Base-by-base conservation (phyloP, 2,888 invertebrate species). In the Idaea dimidiata region DNA sequence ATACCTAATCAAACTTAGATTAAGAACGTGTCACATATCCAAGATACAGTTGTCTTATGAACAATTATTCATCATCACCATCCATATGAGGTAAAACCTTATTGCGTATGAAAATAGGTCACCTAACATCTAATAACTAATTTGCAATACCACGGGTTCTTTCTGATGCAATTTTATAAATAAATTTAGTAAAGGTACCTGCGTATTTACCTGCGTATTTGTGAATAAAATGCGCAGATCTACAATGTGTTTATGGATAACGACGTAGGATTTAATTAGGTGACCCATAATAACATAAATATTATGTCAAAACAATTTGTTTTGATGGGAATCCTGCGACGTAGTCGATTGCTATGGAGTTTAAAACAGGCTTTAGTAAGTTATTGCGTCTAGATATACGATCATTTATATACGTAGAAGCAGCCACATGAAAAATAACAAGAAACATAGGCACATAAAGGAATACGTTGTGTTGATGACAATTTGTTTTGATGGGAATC, bases 181-280 rank as follows among this genome's bases (percentile, higher is more conserved):
- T 43, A 43, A 43, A 10, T 43, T 43, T 43, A 43, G 43, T 43
- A 43, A 43, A 10, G 5, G 24, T 24, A 24, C n/a, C n/a, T n/a
- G n/a, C n/a, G n/a, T 24, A 24, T 5, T 5, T 24, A 24, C 24
- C 24, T 24, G 24, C 24, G 43, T 43, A 8, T 43, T 43, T 43
- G 43, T 33, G 43, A 54, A 64, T 58, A 62, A 63, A 67, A 68
- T 65, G 71, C 68, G 69, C 66, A 66, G 55, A 57, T 33, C 53
- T 61, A 66, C 58, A 58, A 66, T 66, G 58, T 63, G 64, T 56
- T 17, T 62, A 43, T 14, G 10, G 43, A 43, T 43, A 43, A 43
- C 66, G 66, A 68, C 66, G 67, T 63, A 62, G 59, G 14, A 43
- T 14, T 43, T 43, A 43, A 43, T 43, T 43, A 43, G 43, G 43